Evolutionary conservation across 2,113 vertebrate species (phyloP), one percentile per base, ranked within the genome.

Genomic region (Protomyctophum bolini): DNA sequence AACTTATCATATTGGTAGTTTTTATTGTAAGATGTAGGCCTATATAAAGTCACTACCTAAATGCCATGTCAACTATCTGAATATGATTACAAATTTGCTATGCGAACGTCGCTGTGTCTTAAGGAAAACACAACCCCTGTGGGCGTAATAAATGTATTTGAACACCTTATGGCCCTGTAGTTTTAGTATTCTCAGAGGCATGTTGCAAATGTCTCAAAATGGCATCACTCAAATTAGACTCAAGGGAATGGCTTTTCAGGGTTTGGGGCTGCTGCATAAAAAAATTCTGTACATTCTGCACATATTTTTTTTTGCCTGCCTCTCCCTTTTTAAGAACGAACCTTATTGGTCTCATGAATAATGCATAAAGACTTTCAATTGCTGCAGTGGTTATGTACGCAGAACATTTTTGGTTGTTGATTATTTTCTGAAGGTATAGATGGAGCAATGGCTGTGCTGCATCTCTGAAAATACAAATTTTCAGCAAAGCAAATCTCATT

Each of bases 401-500:
- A 85, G 85, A 76, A 66, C 82, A 77, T 67, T 61, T 62, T 86
- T 80, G 6, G 82, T 80, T 28, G 67, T 77, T 88, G 82, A 87
- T 85, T 78, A 61, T 88, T 85, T 87, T 92, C 71, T 79, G 75
- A 87, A 87, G 88, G 87, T 87, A 83, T 83, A 85, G 66, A 33
- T 82, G 84, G 66, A 33, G 84, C 74, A 70, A 74, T 85, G 86
- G 67, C 81, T 75, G 79, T 82, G 75, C 86, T 85, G 88, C 86
- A 81, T 91, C 89, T 91, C 76, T 82, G 78, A 89, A 90, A 90
- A 91, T 81, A 88, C 86, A 90, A 91, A 91, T 89, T 87, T 89
- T 89, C 87, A 82, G 88, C 83, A 87, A 85, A 89, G 86, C 86
- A 88, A 91, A 92, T 90, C 85, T 96, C 94, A 97, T 98, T 97